A percentile compares a stretch with the other conserved stretches of the same genome.
Conservation (phyloP, 2,888 invertebrate species). For the Steinernema carpocapsae region DNA sequence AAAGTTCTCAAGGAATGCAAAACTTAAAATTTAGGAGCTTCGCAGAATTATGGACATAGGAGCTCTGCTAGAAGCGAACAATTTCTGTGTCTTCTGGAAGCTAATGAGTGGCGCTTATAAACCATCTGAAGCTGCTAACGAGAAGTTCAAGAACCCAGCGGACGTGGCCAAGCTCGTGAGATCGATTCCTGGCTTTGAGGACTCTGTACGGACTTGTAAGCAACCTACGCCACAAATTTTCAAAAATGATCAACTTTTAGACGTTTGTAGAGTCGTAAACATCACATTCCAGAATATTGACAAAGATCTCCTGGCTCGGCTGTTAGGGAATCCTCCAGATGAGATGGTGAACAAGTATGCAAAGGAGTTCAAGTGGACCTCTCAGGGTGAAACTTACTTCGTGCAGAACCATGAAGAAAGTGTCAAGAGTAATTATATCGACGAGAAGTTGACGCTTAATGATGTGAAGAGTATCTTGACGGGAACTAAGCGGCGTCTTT, state of each 20-base stretch:
- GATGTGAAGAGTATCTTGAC: too few relatives aligned
- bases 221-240: neutral
- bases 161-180: conserved; percentile 58
- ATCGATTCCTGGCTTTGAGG: conserved; percentile 64
- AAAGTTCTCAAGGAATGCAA: neutral
- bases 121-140: conserved; percentile 50
- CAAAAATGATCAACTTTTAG: conserved; percentile 60
- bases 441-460: conserved; percentile 78
- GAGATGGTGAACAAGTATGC: conserved; percentile 85
- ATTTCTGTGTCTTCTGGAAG: conserved; percentile 66
- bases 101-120: conserved; percentile 63
- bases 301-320: conserved; percentile 79
- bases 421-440: conserved; percentile 97
- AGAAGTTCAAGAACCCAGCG: conserved; percentile 65
- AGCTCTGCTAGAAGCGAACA: conserved; percentile 63
- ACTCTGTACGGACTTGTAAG: conserved; percentile 62
- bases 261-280: conserved; percentile 93
- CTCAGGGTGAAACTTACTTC: conserved; percentile 81
- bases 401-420: conserved; percentile 95
- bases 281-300: conserved; percentile 95
- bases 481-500: too few relatives aligned
- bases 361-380: conserved; percentile 91
- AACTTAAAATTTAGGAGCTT: conserved; percentile 50
- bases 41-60: conserved; percentile 71
- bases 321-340: conserved; percentile 84